phyloP scores from a whole-genome alignment of 2,113 vertebrate species.

The Lontra canadensis region DNA sequence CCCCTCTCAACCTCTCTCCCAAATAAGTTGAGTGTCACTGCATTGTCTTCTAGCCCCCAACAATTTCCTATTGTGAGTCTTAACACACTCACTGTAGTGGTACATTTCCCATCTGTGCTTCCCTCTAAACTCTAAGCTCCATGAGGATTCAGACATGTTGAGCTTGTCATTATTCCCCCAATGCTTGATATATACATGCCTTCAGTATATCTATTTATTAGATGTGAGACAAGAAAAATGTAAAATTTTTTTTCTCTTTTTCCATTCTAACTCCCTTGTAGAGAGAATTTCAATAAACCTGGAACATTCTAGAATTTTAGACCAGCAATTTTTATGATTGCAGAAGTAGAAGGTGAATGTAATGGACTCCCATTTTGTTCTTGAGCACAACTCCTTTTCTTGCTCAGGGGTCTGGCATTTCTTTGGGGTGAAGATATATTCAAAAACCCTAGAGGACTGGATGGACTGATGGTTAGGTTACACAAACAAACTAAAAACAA shows the following conservation, averaged over 20 bases:
- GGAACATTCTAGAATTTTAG: neutral
- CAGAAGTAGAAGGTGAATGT: neutral
- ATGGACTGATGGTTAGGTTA: neutral
- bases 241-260: neutral
- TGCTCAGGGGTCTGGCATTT: neutral
- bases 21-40: neutral
- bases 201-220: neutral
- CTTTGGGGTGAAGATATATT: neutral
- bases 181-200: neutral
- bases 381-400: neutral
- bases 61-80: neutral
- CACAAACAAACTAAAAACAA: neutral
- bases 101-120: neutral
- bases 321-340: neutral
- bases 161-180: neutral
- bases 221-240: neutral
- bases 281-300: constrained; percentile 10
- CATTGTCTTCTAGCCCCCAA: neutral
- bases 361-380: neutral
- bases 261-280: neutral
- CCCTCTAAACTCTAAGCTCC: neutral
- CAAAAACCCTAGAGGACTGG: neutral
- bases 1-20: neutral
- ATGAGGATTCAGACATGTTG: neutral
- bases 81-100: neutral